Base-by-base conservation (phyloP, 1,140 invertebrate species). In the Bombus confusus region DNA sequence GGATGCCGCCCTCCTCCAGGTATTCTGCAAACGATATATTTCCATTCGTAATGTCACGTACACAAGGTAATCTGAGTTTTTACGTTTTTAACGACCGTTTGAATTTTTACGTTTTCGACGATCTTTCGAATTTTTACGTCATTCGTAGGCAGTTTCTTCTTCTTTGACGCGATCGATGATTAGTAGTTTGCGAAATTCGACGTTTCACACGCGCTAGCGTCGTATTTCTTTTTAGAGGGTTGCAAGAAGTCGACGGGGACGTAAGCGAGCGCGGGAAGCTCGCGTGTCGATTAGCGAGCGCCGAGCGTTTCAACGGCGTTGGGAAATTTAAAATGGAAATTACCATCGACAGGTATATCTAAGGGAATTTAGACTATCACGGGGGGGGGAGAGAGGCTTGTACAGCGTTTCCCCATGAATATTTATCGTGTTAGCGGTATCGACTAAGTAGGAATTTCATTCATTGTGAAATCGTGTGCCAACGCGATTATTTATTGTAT, bases 251-350 rank as follows among this genome's bases (percentile, higher is more conserved):
- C 15, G 15, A 25, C 3, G 34, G 25, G 15, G 34, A 9, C 10
- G 25, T 5, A 28, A 18, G 12, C 15, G 5, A 22, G 2, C 18
- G 10, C 10, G 2, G 52, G 31, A 18, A 39, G 71, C 18, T 83
- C 81, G 81, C 73, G 73, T 83, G 43, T 76, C 81, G 73, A 66
- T 68, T 41, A 52, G 28, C 28, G 22, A 37, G 57, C 31, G 39
- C 9, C 10, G 39, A 31, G 8, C 71, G 57, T 47, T 64, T 10
- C 22, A 39, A 43, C 22, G 39, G 12, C 31, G 15, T 25, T 22
- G 77, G 39, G 22, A 34, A 39, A 80, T 71, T 81, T 81, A 39
- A 81, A 81, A 81, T 81, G 80, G 34, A 81, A 73, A 81, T 81
- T 72, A 18, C 57, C 75, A 57, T 59, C 69, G 68, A 28, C 28